phyloP scores from a whole-genome alignment of 1,140 invertebrate genomes.

The Tetramorium simillimum region DNA sequence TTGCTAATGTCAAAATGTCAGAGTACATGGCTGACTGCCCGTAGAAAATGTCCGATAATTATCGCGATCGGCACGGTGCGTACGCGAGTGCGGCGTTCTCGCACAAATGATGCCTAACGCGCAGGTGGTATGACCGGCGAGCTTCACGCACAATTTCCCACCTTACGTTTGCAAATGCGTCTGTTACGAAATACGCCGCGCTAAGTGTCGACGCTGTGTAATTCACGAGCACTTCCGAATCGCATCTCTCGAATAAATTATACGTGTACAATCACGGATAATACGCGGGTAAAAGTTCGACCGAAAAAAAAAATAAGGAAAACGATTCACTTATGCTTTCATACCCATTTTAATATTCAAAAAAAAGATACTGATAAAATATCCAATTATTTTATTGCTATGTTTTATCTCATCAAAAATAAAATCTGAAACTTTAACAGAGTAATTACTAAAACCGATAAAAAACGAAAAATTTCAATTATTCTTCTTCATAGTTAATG shows the following conservation, averaged over 20 bases:
- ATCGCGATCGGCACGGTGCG: constrained; percentile 58
- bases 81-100: constrained; percentile 28
- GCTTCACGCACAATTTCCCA: constrained; percentile 69
- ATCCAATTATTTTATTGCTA: neutral
- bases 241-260: neutral
- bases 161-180: constrained; percentile 57
- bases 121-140: constrained; percentile 41
- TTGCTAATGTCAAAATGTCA: constrained; percentile 80
- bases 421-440: neutral
- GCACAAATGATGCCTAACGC: constrained; percentile 63
- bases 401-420: neutral
- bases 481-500: no score
- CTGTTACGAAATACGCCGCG: constrained; percentile 57
- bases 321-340: neutral
- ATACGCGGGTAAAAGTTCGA: no score
- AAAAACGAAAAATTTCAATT: neutral
- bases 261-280: neutral
- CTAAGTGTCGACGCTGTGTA: constrained; percentile 6
- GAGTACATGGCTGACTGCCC: constrained; percentile 73
- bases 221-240: constrained; percentile 22
- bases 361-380: no score
- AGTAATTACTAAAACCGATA: neutral
- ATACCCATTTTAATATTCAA: no score
- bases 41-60: constrained; percentile 75
- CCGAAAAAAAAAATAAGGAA: neutral